Evolutionary conservation across 2,113 vertebrate genomes (phyloP).

Genomic region (Labeo catla): DNA sequence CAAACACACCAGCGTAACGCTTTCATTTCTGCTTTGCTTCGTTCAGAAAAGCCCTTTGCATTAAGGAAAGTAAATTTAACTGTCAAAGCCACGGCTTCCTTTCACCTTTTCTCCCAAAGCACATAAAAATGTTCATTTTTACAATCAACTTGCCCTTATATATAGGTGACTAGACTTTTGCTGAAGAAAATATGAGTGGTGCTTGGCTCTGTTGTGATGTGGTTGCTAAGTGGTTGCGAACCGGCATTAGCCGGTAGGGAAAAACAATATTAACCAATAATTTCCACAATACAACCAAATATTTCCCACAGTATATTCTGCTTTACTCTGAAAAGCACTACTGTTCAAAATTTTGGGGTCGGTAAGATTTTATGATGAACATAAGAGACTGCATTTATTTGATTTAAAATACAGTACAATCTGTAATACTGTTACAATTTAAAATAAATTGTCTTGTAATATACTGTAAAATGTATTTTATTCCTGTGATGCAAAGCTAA

Average conservation of each 20-base stretch:
- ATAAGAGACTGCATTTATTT: not conserved
- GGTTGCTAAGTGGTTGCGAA: not conserved
- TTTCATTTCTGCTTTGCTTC: not conserved
- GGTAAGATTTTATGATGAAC: not conserved
- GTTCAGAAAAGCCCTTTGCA: constrained; percentile 13
- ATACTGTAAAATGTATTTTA: not conserved
- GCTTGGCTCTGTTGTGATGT: not conserved
- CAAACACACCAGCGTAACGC: constrained; percentile 24
- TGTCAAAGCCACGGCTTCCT: constrained; percentile 2
- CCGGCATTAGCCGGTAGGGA: too few species aligned
- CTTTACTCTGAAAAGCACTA: not conserved
- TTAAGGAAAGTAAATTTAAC: constrained; percentile 48
- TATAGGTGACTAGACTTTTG: not conserved
- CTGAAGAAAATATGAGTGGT: not conserved
- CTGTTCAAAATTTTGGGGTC: not conserved
- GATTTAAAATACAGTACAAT: not conserved
- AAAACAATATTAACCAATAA: not conserved
- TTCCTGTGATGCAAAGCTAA: not conserved
- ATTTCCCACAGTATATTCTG: not conserved
- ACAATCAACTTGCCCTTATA: not conserved
- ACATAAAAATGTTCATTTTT: constrained; percentile 3
- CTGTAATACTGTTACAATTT: not conserved
- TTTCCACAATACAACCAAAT: not conserved
- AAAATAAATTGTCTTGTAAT: not conserved
- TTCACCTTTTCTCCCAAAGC: not conserved